Percentiles rank a stretch among this genome's conserved stretches.
Conservation (phyloP, 2,888 invertebrate species). For the Rhagium mordax region DNA sequence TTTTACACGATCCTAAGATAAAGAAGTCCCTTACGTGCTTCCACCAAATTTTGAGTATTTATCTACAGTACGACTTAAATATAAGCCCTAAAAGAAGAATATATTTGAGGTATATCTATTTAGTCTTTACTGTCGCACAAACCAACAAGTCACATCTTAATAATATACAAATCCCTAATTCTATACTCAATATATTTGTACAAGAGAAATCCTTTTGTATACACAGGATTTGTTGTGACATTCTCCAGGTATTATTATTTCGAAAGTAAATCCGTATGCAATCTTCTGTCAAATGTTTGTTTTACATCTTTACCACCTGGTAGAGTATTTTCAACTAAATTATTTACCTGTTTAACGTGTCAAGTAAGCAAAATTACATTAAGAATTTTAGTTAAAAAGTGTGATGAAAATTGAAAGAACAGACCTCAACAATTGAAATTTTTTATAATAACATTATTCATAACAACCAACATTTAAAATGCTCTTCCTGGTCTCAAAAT, state of each 20-base stretch:
- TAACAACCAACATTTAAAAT: too few relatives aligned
- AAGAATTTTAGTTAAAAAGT: too few relatives aligned
- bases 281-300: constrained; percentile 1
- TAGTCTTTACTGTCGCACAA: background rate
- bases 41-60: too few relatives aligned
- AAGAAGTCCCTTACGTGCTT: too few relatives aligned
- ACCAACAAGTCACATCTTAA: background rate
- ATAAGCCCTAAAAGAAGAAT: too few relatives aligned
- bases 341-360: background rate
- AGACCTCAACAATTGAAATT: too few relatives aligned
- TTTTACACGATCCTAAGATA: too few relatives aligned
- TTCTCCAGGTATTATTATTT: constrained; percentile 4
- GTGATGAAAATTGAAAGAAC: too few relatives aligned
- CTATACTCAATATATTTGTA: background rate
- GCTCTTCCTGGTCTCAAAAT: too few relatives aligned
- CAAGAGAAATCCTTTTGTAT: constrained; percentile 30
- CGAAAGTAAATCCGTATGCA: background rate
- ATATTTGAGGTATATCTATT: background rate
- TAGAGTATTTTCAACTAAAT: background rate
- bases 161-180: constrained; percentile 16
- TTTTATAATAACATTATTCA: too few relatives aligned
- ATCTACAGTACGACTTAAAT: too few relatives aligned
- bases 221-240: constrained; percentile 34
- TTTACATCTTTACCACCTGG: constrained; percentile 11
- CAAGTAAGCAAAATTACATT: background rate